These are phyloP conservation scores for Morpho achilles DNA, from an alignment of 2,888 invertebrate species.

Conservation along the genomic window DNA sequence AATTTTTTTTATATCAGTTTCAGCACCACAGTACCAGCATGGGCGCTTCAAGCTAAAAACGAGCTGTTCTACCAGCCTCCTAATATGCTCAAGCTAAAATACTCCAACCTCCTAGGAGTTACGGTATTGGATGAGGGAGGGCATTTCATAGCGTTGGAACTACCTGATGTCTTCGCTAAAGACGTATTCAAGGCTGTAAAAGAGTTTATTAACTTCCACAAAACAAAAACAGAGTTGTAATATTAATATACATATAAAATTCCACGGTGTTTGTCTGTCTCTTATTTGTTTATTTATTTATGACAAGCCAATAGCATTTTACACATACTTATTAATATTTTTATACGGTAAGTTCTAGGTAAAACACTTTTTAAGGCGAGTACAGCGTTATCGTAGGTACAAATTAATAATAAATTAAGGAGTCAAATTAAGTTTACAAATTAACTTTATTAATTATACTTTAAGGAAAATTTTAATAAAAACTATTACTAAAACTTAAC, in stretches of 20 bases:
- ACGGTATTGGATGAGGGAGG: conserved; percentile 82
- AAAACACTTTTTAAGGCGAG: too few species aligned
- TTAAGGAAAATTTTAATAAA: too few species aligned
- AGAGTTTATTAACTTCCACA: conserved; percentile 29
- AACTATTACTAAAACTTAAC: too few species aligned
- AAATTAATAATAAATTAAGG: too few species aligned
- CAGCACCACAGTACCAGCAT: conserved; percentile 81
- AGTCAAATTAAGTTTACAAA: too few species aligned
- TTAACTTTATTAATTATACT: too few species aligned
- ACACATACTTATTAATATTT: too few species aligned
- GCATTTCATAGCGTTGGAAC: conserved; percentile 89
- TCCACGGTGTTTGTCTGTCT: too few species aligned
- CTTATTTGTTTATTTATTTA: too few species aligned
- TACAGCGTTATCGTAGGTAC: too few species aligned
- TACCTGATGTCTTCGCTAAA: conserved; percentile 81
- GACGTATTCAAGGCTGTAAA: conserved; percentile 71
- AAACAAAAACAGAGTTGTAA: conserved; percentile 19
- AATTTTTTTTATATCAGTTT: conserved; percentile 28
- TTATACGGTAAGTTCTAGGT: too few species aligned
- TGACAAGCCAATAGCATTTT: too few species aligned
- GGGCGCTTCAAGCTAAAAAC: conserved; percentile 82
- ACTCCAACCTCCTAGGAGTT: conserved; percentile 80
- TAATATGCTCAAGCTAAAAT: conserved; percentile 74
- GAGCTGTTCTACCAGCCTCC: conserved; percentile 81
- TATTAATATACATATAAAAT: neutral